These are phyloP conservation scores for Etheostoma spectabile DNA, from an alignment of 2,113 vertebrate genomes.

Conservation along the genomic window DNA sequence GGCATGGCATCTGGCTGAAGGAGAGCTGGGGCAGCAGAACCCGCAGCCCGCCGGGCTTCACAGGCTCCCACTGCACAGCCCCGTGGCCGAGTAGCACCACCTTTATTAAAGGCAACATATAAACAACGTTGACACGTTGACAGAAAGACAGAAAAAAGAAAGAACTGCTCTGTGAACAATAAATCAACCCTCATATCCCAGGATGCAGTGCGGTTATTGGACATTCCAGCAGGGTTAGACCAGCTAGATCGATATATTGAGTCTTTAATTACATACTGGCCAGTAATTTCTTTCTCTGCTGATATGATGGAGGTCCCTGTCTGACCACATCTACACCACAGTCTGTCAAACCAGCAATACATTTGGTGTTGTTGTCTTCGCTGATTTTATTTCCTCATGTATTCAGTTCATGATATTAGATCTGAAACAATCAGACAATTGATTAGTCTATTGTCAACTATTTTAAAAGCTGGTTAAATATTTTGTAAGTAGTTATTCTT, in stretches of 20 bases:
- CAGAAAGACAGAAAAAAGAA: background rate
- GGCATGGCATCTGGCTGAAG: constrained; percentile 85
- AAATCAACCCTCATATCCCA: background rate
- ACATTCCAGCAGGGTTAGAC: background rate
- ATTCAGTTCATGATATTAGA: background rate
- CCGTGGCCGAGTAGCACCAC: constrained; percentile 88
- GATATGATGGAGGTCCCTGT: background rate
- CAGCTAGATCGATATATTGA: background rate
- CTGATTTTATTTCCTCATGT: background rate
- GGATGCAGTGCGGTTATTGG: constrained; percentile 4
- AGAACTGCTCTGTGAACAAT: background rate
- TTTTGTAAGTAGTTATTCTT: too few species aligned
- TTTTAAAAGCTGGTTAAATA: background rate
- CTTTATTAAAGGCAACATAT: constrained; percentile 77
- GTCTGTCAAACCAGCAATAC: constrained; percentile 1
- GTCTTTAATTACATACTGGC: constrained; percentile 9
- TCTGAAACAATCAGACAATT: background rate
- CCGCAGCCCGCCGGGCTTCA: constrained; percentile 82
- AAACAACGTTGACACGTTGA: constrained; percentile 2
- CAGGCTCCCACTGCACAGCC: constrained; percentile 84
- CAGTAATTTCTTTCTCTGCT: background rate
- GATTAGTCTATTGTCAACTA: background rate
- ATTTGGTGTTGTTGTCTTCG: background rate
- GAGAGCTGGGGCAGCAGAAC: constrained; percentile 85
- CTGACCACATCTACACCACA: background rate